Base-by-base conservation (phyloP, 2,888 invertebrate species). In the Mesoligia furuncula region DNA sequence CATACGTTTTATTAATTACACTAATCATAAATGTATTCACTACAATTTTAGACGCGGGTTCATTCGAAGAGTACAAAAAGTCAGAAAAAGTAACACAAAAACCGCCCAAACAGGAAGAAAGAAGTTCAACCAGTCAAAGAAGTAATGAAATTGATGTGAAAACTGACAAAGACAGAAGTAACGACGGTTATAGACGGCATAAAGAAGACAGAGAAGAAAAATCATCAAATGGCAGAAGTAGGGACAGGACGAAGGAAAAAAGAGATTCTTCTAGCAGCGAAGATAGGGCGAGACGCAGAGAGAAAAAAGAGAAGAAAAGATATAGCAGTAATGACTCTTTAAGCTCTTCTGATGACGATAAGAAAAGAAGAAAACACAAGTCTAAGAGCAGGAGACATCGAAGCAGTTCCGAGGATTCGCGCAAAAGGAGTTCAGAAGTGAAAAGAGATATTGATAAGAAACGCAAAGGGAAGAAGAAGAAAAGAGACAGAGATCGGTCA, bases 31-130 rank as follows among this genome's bases (percentile, higher is more conserved):
- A 76, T 75, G 51, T 72, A 71, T 75, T 86, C 54, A 61, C 36
- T 76, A 57, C 48, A 62, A 88, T 93, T 87, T 36, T 91, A 98
- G 98, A 98, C 95, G 97, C 97, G 6, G 97, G 97, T 54, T 98
- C 98, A 85, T 98, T 97, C 91, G 98, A 98, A 87, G 97, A 98
- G 88, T 98, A 98, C 90, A 98, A 97, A 88, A 97, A 93, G 85
- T 96, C 93, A 69, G 96, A 97, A 89, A 90, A 85, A 48, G 73
- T 81, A 9, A 72, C 86, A 20, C 90, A 94, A 87, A 88, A 95
- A 90, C 79, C 94, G 88, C 84, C 93, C 87, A 94, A 88, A 90
- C 87, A 89, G 62, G 91, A 90, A 64, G 91, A 91, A 61, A 92
- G 81, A 67, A 93, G 90, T 61, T 90, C 93, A 0, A 93, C 93